These are phyloP conservation scores for Poeciliopsis infans DNA, from an alignment of 2,797 vertebrate species.

Conservation along the genomic window DNA sequence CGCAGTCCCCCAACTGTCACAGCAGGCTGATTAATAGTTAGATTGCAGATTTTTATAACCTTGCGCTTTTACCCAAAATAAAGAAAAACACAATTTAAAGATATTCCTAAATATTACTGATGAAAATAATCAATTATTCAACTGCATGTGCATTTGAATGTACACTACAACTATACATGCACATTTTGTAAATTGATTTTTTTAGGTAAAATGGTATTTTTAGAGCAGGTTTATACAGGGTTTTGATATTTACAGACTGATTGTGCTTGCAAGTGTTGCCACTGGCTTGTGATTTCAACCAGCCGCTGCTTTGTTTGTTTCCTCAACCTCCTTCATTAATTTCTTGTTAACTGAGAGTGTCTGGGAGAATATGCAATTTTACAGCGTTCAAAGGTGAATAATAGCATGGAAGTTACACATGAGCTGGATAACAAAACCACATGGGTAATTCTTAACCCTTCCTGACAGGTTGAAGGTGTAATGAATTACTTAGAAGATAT, in stretches of 20 bases:
- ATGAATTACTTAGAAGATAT: conserved; percentile 49
- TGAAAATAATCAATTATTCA: not conserved
- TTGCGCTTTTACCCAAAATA: not conserved
- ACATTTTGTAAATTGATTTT: too few species aligned
- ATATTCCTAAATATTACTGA: not conserved
- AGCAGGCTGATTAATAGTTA: conserved; percentile 9
- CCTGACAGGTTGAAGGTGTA: conserved; percentile 44
- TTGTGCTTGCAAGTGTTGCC: not conserved
- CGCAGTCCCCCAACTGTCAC: conserved; percentile 1
- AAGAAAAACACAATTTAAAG: not conserved
- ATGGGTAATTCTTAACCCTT: conserved; percentile 34
- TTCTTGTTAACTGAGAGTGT: conserved; percentile 17
- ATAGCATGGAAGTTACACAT: conserved; percentile 19
- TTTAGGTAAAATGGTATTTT: not conserved
- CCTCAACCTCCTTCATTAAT: conserved; percentile 6
- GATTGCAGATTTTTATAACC: not conserved
- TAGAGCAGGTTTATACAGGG: not conserved
- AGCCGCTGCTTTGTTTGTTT: conserved; percentile 21
- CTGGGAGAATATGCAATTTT: conserved; percentile 33
- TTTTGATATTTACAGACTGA: conserved; percentile 1
- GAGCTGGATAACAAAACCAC: conserved; percentile 36
- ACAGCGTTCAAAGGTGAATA: conserved; percentile 38
- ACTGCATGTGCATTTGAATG: too few species aligned
- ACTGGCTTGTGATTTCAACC: conserved; percentile 1
- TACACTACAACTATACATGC: not conserved